Base-by-base conservation (phyloP, 2,797 vertebrate genomes). In the Takifugu ocellatus region DNA sequence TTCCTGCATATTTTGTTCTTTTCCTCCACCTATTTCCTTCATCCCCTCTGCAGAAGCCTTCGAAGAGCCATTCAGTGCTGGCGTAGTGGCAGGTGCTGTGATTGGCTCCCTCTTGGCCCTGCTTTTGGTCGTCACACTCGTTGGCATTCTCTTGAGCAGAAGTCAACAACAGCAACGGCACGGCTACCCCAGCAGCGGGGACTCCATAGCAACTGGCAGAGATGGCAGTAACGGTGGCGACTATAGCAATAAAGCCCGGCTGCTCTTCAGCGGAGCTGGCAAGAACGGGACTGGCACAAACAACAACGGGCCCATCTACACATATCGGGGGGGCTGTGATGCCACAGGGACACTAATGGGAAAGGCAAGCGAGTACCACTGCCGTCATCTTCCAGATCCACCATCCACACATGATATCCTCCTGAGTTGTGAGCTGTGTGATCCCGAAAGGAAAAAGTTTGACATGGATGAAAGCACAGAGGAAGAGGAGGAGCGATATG, bases 41-140 rank as follows among this genome's bases (percentile, higher is more conserved):
- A 82, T 80, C 61, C 81, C 74, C 68, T 85, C 82, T 89, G 77
- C 90, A 92, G 91, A 92, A 81, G 83, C 89, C 76, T 45, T 81
- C 58, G 87, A 82, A 83, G 85, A 89, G 50, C 82, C 86, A 3
- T 83, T 90, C 85, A 90, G 89, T 5, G 73, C 80, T 3, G 93
- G 94, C 39, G 85, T 91, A 1, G 84, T 94, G 86, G 93, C 91
- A 6, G 92, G 92, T 72, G 93, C 91, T 62, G 89, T 93, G 24
- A 91, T 94, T 52, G 93, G 92, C 78, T 93, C 92, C 68, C 85
- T 93, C 9, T 86, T 95, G 82, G 92, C 91, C 25, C 81, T 95
- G 59, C 82, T 93, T 3, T 77, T 93, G 86, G 90, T 93, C 7
- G 74, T 78, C n/a, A 79, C 90, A 10, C 89, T 95, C 63, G 39